These are phyloP conservation scores for Setophaga kirtlandii DNA, from an alignment of 2,113 vertebrate species.

Conservation along the genomic window DNA sequence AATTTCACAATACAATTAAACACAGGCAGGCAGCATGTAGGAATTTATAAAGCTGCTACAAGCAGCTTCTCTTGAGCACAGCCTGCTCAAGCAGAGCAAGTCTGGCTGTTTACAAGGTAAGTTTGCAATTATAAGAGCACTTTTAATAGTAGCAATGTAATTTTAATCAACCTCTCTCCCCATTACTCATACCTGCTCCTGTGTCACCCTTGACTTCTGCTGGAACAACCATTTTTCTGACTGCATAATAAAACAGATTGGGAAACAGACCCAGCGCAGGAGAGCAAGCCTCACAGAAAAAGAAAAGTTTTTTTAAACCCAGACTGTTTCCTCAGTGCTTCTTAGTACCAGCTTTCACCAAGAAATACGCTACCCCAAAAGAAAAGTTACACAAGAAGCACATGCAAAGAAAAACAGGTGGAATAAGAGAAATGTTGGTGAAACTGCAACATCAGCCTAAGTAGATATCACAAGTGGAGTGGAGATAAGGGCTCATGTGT, in stretches of 20 bases:
- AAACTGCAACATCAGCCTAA: neutral
- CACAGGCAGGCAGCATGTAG: neutral
- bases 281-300: neutral
- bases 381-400: neutral
- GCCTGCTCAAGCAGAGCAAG: neutral
- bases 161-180: neutral
- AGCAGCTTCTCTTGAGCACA: neutral
- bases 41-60: neutral
- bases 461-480: neutral
- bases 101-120: neutral
- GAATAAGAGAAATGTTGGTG: neutral
- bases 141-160: neutral
- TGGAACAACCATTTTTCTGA: neutral
- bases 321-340: neutral
- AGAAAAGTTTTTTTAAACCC: neutral
- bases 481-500: neutral
- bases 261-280: neutral
- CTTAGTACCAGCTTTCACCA: neutral
- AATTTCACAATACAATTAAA: constrained; percentile 13
- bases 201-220: neutral
- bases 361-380: neutral
- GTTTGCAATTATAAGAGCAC: neutral
- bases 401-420: neutral
- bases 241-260: neutral
- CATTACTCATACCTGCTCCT: neutral